phyloP scores from a whole-genome alignment of 1,140 invertebrate genomes.

The Pachyrhynchus sulphureomaculatus region DNA sequence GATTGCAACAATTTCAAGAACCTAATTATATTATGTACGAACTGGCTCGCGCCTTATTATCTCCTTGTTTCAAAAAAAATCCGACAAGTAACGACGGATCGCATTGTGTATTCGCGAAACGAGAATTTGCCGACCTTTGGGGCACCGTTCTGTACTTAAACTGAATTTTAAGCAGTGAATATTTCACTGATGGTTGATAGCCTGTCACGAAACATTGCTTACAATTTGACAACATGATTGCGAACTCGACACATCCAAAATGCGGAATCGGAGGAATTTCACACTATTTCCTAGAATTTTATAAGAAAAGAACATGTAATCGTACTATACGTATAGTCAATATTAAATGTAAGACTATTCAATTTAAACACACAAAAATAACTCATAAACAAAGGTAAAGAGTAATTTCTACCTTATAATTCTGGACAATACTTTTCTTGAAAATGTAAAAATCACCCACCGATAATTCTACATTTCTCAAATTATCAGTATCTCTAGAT shows the following conservation, averaged over 20 bases:
- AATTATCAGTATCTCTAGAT: no score
- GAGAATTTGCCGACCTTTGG: constrained; percentile 33
- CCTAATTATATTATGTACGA: constrained; percentile 20
- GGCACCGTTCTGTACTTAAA: constrained; percentile 34
- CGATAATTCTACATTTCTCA: no score
- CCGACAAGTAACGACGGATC: constrained; percentile 13
- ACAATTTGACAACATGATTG: constrained; percentile 45
- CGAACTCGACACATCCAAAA: constrained; percentile 27
- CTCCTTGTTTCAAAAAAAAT: constrained; percentile 13
- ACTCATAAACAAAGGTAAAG: no score
- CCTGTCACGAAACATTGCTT: constrained; percentile 38
- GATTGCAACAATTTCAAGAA: constrained; percentile 16
- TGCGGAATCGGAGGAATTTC: neutral
- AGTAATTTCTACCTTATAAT: no score
- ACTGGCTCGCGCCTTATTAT: neutral
- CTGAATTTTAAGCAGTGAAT: constrained; percentile 44
- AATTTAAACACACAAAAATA: no score
- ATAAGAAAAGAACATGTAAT: no score
- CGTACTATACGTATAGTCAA: no score
- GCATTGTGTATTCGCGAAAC: constrained; percentile 36
- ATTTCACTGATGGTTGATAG: constrained; percentile 38
- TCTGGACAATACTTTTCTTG: no score
- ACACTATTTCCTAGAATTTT: no score
- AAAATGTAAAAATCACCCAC: no score
- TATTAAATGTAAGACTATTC: no score